Evolutionary conservation across 53 echinoderm and acorn worm species (phyloP).

Genomic region (Antedon mediterranea): DNA sequence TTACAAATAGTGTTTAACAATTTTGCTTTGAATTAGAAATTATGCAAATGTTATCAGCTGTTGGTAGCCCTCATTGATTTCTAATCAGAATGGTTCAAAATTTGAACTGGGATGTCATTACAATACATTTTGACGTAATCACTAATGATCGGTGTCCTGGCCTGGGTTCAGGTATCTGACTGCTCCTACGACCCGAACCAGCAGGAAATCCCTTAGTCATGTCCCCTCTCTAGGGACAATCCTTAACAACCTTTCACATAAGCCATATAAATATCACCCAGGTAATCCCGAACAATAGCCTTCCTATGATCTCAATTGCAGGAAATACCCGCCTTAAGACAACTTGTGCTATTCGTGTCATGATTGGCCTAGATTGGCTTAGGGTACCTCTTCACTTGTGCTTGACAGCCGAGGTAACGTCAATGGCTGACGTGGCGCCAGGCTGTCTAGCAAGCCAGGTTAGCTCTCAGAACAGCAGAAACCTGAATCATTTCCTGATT

Average conservation of each 20-base stretch:
- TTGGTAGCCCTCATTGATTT: not conserved
- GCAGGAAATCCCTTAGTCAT: not conserved
- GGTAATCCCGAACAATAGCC: not conserved
- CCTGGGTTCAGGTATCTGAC: not conserved
- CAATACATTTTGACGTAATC: not conserved
- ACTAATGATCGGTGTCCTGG: not conserved
- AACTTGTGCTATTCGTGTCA: not conserved
- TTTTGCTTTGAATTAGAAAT: no score
- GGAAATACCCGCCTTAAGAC: slow-evolving; percentile 1
- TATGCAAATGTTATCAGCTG: not conserved
- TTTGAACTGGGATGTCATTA: not conserved
- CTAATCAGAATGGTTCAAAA: not conserved
- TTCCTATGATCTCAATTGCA: slow-evolving; percentile 1
- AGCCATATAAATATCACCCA: not conserved
- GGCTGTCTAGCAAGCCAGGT: not conserved
- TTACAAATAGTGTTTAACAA: no score
- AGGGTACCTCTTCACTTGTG: not conserved
- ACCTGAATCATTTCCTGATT: not conserved
- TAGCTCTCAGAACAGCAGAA: not conserved
- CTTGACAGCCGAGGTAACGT: not conserved
- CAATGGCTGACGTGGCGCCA: not conserved
- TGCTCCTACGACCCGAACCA: not conserved
- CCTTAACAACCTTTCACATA: not conserved
- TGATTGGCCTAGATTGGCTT: not conserved
- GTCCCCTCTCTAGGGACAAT: not conserved